Percentiles rank a stretch among this genome's conserved stretches.
Conservation (phyloP, 2,797 vertebrate species). For the Cossypha niveicapilla region DNA sequence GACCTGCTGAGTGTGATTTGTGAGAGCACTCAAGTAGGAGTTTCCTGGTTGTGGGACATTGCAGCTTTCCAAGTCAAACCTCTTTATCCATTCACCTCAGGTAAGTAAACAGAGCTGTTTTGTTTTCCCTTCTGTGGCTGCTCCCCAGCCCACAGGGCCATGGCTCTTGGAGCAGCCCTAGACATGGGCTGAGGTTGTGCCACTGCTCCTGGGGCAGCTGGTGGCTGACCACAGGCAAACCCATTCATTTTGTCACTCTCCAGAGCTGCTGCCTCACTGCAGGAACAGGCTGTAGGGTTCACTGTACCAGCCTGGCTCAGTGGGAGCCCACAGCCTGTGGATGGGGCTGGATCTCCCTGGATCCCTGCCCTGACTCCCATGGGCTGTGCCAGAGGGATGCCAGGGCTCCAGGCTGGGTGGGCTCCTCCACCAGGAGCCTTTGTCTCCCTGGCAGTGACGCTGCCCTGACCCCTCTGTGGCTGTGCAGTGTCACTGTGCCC, state of each 20-base stretch:
- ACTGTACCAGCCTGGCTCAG: too few species aligned
- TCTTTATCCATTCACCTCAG: not conserved
- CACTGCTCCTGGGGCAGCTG: not conserved
- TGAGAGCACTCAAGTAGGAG: not conserved
- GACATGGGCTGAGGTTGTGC: not conserved
- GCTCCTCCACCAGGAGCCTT: not conserved
- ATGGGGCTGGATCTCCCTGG: not conserved
- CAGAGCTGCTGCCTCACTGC: not conserved
- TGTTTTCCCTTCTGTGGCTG: not conserved
- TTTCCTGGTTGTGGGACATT: not conserved
- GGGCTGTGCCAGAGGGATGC: not conserved
- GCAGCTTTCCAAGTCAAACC: not conserved
- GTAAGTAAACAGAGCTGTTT: not conserved
- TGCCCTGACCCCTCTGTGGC: not conserved
- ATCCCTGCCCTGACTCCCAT: not conserved
- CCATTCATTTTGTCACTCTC: accelerated
- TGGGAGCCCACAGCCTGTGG: accelerated
- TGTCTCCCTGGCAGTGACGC: accelerated
- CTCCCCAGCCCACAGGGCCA: not conserved
- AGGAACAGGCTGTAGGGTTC: not conserved
- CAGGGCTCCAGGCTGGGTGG: not conserved
- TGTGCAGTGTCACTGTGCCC: not conserved
- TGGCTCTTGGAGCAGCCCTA: not conserved
- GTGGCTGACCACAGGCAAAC: not conserved
- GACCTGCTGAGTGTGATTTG: not conserved